These are phyloP conservation scores for Leptodirus hochenwartii DNA, from an alignment of 2,888 invertebrate species.

Conservation along the genomic window DNA sequence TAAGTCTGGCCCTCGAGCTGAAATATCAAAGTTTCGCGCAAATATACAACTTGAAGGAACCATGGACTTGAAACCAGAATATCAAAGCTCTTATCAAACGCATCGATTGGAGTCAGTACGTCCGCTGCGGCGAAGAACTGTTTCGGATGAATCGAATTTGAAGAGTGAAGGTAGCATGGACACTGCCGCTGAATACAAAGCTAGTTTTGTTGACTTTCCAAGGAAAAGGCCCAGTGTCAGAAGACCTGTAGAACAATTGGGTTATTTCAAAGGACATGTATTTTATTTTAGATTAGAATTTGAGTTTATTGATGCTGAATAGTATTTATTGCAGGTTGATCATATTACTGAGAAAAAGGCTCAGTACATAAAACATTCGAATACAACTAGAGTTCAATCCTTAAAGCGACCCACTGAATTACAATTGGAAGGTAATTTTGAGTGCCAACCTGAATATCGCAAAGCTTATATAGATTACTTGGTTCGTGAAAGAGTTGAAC, in stretches of 20 bases:
- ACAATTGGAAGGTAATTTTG: constrained; percentile 20
- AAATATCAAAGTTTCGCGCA: constrained; percentile 20
- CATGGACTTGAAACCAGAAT: constrained; percentile 26
- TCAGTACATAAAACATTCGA: constrained; percentile 16
- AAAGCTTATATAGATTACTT: constrained; percentile 27
- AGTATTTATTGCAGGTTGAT: constrained; percentile 16
- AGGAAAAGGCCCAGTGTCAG: constrained; percentile 26
- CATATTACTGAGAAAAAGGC: constrained; percentile 19
- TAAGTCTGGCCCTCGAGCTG: constrained; percentile 16
- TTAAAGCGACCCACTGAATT: constrained; percentile 17
- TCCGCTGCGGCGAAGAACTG: constrained; percentile 13
- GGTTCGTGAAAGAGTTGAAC: constrained; percentile 22
- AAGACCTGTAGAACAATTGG: constrained; percentile 21
- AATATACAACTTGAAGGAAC: constrained; percentile 25
- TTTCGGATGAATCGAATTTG: constrained; percentile 13
- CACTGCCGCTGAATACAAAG: constrained; percentile 18
- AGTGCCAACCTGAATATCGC: constrained; percentile 30
- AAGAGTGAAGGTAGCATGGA: constrained; percentile 18
- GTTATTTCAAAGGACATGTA: too few relatives aligned
- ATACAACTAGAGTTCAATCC: constrained; percentile 11
- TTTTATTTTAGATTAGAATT: constrained; percentile 2
- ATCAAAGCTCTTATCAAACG: constrained; percentile 21
- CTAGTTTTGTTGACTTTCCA: constrained; percentile 28
- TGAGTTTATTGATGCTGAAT: constrained; percentile 2
- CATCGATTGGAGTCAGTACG: constrained; percentile 9